Percentiles rank a stretch among this genome's conserved stretches.
These are phyloP conservation scores for Acrossocheilus wenchowensis DNA, from an alignment of 2,797 vertebrate species.

Conservation along the genomic window DNA sequence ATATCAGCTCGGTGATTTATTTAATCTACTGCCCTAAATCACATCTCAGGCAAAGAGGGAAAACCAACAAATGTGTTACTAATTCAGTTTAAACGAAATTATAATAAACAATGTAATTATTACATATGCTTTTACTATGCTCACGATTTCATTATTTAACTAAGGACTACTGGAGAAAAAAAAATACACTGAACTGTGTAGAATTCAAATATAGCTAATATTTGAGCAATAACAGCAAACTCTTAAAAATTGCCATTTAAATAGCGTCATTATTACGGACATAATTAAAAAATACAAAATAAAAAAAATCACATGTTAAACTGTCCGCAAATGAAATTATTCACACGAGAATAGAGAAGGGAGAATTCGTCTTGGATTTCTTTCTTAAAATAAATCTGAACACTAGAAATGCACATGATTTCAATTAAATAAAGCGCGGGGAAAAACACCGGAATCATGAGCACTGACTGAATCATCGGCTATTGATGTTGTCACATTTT, in stretches of 20 bases:
- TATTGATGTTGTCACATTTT: not conserved
- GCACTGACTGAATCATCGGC: not conserved
- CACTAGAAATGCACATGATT: not conserved
- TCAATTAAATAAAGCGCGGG: not conserved
- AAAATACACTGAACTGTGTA: not conserved
- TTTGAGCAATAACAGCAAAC: not conserved
- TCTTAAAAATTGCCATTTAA: not conserved
- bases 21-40: not conserved
- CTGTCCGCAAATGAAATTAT: not conserved
- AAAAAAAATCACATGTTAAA: not conserved
- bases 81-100: slow-evolving; percentile 14
- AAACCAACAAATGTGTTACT: not conserved
- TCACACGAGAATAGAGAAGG: not conserved
- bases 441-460: not conserved
- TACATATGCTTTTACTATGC: not conserved
- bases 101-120: not conserved
- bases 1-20: not conserved
- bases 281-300: not conserved
- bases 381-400: not conserved
- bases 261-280: not conserved
- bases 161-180: not conserved
- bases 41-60: not conserved
- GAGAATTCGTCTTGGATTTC: not conserved
- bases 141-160: not conserved
- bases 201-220: not conserved